These are phyloP conservation scores for Epizoanthus illoricatus DNA, from an alignment of 92 coral and sea anemone species.

Conservation along the genomic window DNA sequence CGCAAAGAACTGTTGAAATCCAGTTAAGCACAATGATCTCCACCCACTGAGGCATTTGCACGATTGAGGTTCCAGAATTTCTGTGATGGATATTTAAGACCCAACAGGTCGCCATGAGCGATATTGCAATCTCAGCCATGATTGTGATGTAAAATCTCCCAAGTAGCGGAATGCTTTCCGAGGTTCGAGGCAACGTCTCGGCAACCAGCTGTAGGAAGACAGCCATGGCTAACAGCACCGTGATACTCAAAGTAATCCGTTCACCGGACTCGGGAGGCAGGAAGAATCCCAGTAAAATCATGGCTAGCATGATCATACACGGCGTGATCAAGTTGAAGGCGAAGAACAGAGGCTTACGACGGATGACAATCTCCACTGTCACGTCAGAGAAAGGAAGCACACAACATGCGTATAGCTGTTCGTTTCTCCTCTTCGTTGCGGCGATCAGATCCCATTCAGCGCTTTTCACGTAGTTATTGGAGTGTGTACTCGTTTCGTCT, in stretches of 20 bases:
- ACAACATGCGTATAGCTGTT: conserved; percentile 68
- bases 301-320: conserved; percentile 77
- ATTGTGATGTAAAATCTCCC: conserved; percentile 86
- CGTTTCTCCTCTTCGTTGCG: conserved; percentile 56
- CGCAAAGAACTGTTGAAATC: conserved; percentile 65
- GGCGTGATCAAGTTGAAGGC: conserved; percentile 85
- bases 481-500: conserved; percentile 53
- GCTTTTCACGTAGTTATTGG: conserved; percentile 68
- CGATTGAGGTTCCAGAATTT: conserved; percentile 67
- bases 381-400: conserved; percentile 70
- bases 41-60: conserved; percentile 65
- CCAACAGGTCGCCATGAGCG: conserved; percentile 86
- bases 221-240: conserved; percentile 89
- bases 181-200: conserved; percentile 83
- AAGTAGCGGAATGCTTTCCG: conserved; percentile 80
- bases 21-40: conserved; percentile 62
- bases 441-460: conserved; percentile 83
- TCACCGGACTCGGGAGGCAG: conserved; percentile 95
- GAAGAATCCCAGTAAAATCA: conserved; percentile 83
- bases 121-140: conserved; percentile 83
- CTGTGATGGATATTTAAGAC: conserved; percentile 81
- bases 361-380: conserved; percentile 65
- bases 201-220: conserved; percentile 87
- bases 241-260: conserved; percentile 88
- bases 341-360: conserved; percentile 82